Evolutionary conservation across 2,888 invertebrate genomes (phyloP), one percentile per base, ranked within the genome.

Genomic region (Axea sp.): DNA sequence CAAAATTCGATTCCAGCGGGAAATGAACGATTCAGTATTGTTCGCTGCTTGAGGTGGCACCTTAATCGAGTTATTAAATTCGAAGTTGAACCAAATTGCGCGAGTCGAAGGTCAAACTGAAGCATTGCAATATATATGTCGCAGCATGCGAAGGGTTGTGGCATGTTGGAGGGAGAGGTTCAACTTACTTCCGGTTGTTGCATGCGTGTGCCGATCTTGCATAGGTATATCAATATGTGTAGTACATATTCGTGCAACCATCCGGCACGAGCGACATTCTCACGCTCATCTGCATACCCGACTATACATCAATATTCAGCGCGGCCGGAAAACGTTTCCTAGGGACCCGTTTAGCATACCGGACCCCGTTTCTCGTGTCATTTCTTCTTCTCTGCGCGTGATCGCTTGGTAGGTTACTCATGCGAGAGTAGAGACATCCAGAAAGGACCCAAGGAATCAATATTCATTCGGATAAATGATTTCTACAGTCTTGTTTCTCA

Each of bases 231-330:
- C 51, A 69, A 69, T 69, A 69, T 53, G 45, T 69, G 69, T 45
- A 60, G 51, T 60, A 53, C 57, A 64, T 57, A 81, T 79, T 79
- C 81, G 80, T 78, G 76, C 77, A 79, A 80, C 82, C 82, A 83
- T 82, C 81, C 82, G 84, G 83, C 82, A 81, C 83, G 83, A 81
- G 82, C 80, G 79, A 82, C 81, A 85, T 86, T 86, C 86, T 86
- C 86, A 86, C 86, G 86, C 85, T 86, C 84, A 86, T 86, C 83
- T 84, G 83, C 86, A 86, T 84, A 85, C 78, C 75, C 82, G 83
- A 81, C 78, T 84, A 81, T 83, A 83, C 85, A 85, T 85, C 84
- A 84, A 85, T 84, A 84, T 84, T 83, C 84, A 82, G 80, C 78
- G 80, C 79, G 82, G 77, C 82, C 81, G 83, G 83, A 83, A 84